Percentiles rank a stretch among this genome's conserved stretches.
Conservation (phyloP, 2,888 invertebrate genomes). For the Drosophila austrosaltans region DNA sequence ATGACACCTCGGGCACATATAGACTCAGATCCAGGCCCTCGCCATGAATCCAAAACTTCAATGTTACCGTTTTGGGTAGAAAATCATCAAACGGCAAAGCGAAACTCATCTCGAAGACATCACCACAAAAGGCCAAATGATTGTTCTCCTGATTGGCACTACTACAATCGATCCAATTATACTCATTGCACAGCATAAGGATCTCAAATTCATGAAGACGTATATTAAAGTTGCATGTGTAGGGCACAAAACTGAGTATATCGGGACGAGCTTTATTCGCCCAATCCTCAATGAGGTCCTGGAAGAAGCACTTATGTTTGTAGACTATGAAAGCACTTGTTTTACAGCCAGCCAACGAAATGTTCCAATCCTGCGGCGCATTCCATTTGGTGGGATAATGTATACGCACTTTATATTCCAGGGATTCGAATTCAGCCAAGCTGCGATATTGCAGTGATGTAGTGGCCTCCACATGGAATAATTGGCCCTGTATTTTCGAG, state of each 20-base stretch:
- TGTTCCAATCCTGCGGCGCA: slow-evolving; percentile 97
- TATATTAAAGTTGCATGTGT: slow-evolving; percentile 96
- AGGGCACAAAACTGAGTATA: slow-evolving; percentile 97
- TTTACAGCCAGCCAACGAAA: slow-evolving; percentile 96
- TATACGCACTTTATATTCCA: slow-evolving; percentile 92
- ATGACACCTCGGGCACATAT: slow-evolving; percentile 95
- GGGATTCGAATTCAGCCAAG: slow-evolving; percentile 95
- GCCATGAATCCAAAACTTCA: slow-evolving; percentile 97
- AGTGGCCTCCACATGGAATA: slow-evolving; percentile 96
- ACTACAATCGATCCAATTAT: slow-evolving; percentile 99
- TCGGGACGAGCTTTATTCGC: slow-evolving; percentile 96
- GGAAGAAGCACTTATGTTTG: slow-evolving; percentile 97
- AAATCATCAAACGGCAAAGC: slow-evolving; percentile 97
- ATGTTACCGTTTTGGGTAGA: slow-evolving; percentile 93
- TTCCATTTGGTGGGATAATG: slow-evolving; percentile 98
- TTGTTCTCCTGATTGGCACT: slow-evolving; percentile 97
- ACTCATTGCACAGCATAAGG: slow-evolving; percentile 96
- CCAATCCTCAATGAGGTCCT: slow-evolving; percentile 99
- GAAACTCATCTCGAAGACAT: slow-evolving; percentile 95
- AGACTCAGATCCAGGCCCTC: slow-evolving; percentile 96
- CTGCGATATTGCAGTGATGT: slow-evolving; percentile 97
- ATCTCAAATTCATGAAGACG: slow-evolving; percentile 97
- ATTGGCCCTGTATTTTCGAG: slow-evolving; percentile 95
- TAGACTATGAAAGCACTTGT: slow-evolving; percentile 96
- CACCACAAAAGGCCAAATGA: slow-evolving; percentile 96